Base-by-base conservation (phyloP, 2,113 vertebrate species). In the Ailuropoda melanoleuca region DNA sequence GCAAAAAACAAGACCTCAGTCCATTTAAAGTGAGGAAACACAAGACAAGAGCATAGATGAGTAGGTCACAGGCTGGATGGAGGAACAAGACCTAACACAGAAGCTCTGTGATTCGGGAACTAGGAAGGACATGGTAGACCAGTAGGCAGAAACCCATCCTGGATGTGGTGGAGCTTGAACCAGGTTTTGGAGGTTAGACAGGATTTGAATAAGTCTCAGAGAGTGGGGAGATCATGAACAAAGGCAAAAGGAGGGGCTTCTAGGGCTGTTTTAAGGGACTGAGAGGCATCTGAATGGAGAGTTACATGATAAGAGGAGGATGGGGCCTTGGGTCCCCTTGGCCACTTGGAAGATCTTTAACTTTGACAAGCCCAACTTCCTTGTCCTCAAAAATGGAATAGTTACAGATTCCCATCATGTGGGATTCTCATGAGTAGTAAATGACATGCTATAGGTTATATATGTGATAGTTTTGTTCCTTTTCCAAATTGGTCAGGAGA, bases 301-400 rank as follows among this genome's bases (percentile, higher is more conserved):
- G 43, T 75, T 84, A n/a, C 1, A 3, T 18, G 39, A 31, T 6
- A 10, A 24, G 56, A 91, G 48, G 39, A 92, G 23, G 11, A 31
- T 70, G 55, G 5, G 6, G n/a, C 18, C 34, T 82, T 74, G 39
- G 26, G 31, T 66, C 26, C 17, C 26, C 14, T 92, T 2, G 4
- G 55, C 48, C 34, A 23, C 46, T 62, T 93, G 55, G 24, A 81
- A 39, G 60, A 46, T 96, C 48, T 74, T 82, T 78, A 78, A 58
- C 50, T 23, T 66, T 21, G 46, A 62, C 50, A 62, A 74, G 48
- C 46, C 70, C 48, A 34, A 46, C 58, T 80, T 84, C 86, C 58
- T 98, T 85, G 50, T 81, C 56, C 53, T 88, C 26, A 80, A 62
- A 62, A 68, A 70, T 90, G 46, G 75, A 92, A 9, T 68, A n/a